A percentile compares a stretch with the other conserved stretches of the same genome.
Conservation (phyloP, 1,140 invertebrate genomes). For the Leptestheria dahalacensis region DNA sequence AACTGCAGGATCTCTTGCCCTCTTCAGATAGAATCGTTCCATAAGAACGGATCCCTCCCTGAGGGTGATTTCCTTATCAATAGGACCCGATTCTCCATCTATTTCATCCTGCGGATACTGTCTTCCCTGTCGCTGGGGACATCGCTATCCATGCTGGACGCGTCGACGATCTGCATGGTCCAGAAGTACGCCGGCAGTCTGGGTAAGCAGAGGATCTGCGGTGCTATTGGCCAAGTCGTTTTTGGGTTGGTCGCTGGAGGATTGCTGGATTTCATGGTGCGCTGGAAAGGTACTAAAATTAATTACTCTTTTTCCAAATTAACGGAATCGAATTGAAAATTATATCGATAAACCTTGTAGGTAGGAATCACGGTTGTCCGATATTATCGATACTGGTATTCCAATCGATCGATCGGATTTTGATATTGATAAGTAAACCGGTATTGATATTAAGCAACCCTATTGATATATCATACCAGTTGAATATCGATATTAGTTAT, state of each 20-base stretch:
- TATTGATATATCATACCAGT: no score
- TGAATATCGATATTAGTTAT: no score
- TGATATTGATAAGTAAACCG: no score
- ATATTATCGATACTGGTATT: no score
- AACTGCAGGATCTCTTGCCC: background rate
- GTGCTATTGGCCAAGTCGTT: conserved; percentile 59
- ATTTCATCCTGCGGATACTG: conserved; percentile 54
- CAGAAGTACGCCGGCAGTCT: conserved; percentile 63
- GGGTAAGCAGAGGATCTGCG: conserved; percentile 59
- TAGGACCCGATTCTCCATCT: conserved; percentile 50
- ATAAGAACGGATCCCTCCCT: background rate
- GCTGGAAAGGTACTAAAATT: background rate
- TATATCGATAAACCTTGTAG: no score
- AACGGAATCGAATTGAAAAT: no score
- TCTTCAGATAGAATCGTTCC: background rate
- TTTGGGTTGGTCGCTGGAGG: conserved; percentile 63
- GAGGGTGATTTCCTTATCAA: background rate
- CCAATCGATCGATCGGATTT: no score
- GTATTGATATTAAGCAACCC: no score
- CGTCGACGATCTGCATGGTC: conserved; percentile 61
- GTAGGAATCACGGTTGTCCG: no score
- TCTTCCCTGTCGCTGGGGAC: conserved; percentile 56
- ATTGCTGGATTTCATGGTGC: conserved; percentile 41
- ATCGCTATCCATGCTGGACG: conserved; percentile 64
- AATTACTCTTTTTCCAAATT: no score